These are phyloP conservation scores for Nomada lathburiana DNA, from an alignment of 2,888 invertebrate species.

Conservation along the genomic window DNA sequence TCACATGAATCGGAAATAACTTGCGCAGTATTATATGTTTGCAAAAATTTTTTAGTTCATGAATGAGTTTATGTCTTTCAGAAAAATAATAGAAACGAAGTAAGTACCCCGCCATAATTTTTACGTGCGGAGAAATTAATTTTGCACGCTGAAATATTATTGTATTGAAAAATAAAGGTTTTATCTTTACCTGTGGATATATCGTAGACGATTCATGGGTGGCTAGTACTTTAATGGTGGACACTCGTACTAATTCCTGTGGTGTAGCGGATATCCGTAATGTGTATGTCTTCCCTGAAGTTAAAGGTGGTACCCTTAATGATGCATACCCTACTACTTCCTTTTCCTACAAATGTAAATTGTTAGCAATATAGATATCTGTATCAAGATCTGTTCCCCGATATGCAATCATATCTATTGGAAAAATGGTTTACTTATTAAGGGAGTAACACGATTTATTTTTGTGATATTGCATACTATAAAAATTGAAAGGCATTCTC, in stretches of 20 bases:
- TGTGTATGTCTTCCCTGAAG: constrained; percentile 80
- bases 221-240: constrained; percentile 81
- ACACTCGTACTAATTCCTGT: constrained; percentile 78
- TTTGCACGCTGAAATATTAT: constrained; percentile 5
- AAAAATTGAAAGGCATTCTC: no score
- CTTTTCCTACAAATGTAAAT: constrained; percentile 73
- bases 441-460: background rate
- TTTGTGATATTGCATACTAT: no score
- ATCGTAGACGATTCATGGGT: constrained; percentile 75
- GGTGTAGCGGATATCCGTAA: constrained; percentile 80
- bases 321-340: constrained; percentile 79
- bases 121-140: background rate
- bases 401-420: background rate
- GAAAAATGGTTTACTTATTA: background rate
- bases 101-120: background rate
- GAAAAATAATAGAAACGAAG: no score
- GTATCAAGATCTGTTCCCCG: background rate
- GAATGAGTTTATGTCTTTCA: no score
- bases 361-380: constrained; percentile 9
- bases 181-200: constrained; percentile 76
- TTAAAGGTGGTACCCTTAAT: constrained; percentile 78
- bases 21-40: no score
- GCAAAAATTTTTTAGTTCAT: no score
- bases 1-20: no score
- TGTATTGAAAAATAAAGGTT: background rate